Conservation (phyloP, 2,113 vertebrate genomes). For the Sapayoa aenigma region DNA sequence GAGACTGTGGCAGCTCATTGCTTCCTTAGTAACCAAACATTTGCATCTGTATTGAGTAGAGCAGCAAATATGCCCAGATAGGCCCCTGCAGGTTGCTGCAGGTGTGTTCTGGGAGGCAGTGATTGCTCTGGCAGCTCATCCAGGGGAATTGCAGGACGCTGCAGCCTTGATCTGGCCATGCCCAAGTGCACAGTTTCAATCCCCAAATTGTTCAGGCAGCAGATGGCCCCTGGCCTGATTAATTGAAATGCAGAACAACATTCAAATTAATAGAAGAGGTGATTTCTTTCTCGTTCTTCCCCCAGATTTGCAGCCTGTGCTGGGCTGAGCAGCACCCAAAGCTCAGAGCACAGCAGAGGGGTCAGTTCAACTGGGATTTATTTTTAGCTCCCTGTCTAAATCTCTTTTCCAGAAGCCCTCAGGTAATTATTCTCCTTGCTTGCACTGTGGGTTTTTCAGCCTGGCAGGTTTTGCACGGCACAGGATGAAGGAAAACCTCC, state of each 20-base stretch:
- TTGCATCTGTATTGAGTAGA: neutral
- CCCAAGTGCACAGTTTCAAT: accelerated
- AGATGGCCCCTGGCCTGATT: neutral
- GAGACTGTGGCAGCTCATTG: neutral
- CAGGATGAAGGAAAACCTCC: neutral
- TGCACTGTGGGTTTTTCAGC: neutral
- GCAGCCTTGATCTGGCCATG: accelerated
- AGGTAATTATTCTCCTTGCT: neutral
- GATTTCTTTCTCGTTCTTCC: neutral
- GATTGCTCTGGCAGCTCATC: neutral
- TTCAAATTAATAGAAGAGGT: accelerated
- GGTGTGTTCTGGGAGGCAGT: neutral
- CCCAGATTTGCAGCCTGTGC: accelerated
- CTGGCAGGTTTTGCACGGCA: neutral
- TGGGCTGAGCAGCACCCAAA: neutral
- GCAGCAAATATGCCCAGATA: neutral
- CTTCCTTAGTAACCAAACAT: constrained; percentile 50
- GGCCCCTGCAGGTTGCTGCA: neutral
- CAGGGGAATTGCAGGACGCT: neutral
- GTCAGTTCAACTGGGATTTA: accelerated
- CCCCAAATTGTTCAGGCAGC: accelerated
- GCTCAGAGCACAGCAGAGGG: neutral
- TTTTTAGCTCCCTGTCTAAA: neutral
- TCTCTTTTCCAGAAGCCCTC: neutral
- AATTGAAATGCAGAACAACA: neutral